Percentiles rank a stretch among this genome's conserved stretches.
Evolutionary conservation across 1,140 invertebrate genomes (phyloP).

Genomic region (Ceratina japonica): DNA sequence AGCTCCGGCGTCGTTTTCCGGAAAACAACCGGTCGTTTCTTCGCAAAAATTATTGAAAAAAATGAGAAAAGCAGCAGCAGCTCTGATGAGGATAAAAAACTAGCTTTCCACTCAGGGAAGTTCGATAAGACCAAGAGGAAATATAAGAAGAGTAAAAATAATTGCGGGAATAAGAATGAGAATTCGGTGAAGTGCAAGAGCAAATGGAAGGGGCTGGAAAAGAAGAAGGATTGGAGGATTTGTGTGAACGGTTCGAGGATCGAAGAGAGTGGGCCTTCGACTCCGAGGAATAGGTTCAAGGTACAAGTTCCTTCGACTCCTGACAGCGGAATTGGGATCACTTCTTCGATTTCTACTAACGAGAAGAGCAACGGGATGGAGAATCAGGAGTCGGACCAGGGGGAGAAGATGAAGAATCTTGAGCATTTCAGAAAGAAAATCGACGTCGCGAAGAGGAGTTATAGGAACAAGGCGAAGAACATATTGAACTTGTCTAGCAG

Average conservation of each 20-base stretch:
- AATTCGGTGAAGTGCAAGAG: slow-evolving; percentile 46
- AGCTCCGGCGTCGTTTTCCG: slow-evolving; percentile 73
- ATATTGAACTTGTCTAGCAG: too few relatives aligned
- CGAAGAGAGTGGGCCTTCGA: slow-evolving; percentile 46
- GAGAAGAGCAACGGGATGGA: slow-evolving; percentile 63
- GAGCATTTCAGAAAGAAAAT: slow-evolving; percentile 71
- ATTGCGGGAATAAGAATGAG: slow-evolving; percentile 7
- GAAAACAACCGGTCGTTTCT: slow-evolving; percentile 59
- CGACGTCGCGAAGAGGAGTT: slow-evolving; percentile 68
- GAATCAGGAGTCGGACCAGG: slow-evolving; percentile 65
- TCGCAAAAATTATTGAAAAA: slow-evolving; percentile 54
- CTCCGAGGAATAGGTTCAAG: slow-evolving; percentile 59
- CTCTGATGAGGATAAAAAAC: slow-evolving; percentile 42
- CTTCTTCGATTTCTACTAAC: slow-evolving; percentile 68
- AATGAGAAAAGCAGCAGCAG: slow-evolving; percentile 64
- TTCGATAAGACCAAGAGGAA: neutral
- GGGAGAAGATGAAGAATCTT: slow-evolving; percentile 64
- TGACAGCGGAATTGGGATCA: slow-evolving; percentile 69
- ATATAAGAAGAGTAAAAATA: slow-evolving; percentile 62
- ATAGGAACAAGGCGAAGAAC: slow-evolving; percentile 54
- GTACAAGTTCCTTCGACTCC: slow-evolving; percentile 64
- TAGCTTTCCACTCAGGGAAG: too few relatives aligned
- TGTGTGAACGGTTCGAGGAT: slow-evolving; percentile 32
- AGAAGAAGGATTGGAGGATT: slow-evolving; percentile 25
- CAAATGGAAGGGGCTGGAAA: slow-evolving; percentile 54